A percentile compares a stretch with the other conserved stretches of the same genome.
Conservation (phyloP, 2,797 vertebrate genomes). For the Pelodytes ibericus region DNA sequence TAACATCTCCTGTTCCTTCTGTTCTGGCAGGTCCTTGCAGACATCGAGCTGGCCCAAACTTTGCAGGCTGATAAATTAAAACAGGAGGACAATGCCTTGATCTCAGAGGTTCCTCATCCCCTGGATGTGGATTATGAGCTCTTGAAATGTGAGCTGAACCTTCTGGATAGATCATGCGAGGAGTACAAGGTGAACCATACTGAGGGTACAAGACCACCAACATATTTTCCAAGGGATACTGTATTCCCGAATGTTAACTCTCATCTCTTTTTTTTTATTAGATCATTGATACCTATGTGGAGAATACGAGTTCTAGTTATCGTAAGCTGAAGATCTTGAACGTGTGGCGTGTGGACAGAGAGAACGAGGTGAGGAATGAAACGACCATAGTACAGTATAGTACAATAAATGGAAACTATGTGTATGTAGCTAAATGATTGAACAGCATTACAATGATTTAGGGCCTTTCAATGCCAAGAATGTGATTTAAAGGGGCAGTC, state of each 20-base stretch:
- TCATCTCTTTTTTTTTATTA: constrained; percentile 56
- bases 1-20: neutral
- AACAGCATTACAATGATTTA: too few species aligned
- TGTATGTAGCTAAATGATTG: too few species aligned
- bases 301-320: constrained; percentile 63
- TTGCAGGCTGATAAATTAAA: constrained; percentile 82
- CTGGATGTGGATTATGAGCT: constrained; percentile 84
- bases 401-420: too few species aligned
- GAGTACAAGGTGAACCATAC: constrained; percentile 67
- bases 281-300: constrained; percentile 83
- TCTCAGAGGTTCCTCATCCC: constrained; percentile 76
- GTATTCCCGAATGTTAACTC: neutral
- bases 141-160: constrained; percentile 80
- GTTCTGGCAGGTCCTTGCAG: constrained; percentile 82
- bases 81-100: constrained; percentile 71
- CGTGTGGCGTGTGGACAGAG: constrained; percentile 82
- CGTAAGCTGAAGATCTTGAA: constrained; percentile 67
- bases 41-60: constrained; percentile 90
- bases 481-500: too few species aligned
- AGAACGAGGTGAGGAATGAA: constrained; percentile 76
- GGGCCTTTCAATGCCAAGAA: too few species aligned
- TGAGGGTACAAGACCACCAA: too few species aligned
- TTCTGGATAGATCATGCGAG: constrained; percentile 65
- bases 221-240: neutral
- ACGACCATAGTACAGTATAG: too few species aligned